Evolutionary conservation across 2,113 vertebrate species (phyloP), one percentile per base, ranked within the genome.

Genomic region (Nansenia antarctica): DNA sequence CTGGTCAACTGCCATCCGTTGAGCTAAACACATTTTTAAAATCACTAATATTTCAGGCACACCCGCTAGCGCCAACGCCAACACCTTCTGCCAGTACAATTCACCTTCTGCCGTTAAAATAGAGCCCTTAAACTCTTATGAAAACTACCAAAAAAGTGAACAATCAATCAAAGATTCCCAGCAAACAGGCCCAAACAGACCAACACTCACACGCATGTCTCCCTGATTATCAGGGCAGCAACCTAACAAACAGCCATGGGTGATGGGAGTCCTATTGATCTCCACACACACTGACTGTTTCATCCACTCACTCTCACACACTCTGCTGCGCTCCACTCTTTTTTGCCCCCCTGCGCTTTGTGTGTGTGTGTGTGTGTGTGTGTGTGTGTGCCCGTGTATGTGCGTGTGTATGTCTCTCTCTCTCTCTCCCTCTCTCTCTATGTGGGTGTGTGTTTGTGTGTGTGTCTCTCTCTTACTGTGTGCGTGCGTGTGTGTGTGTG

Each of bases 201-300:
- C 22, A 26, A 29, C 12, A 30, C 42, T 18, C 14, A n/a, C 14
- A 47, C 14, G 14, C n/a, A 22, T 9, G 32, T 34, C 59, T 62
- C 32, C 39, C 24, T 35, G 34, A 59, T 66, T 53, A 72, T 72
- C 62, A 58, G 70, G 57, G n/a, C 18, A 47, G 7, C 39, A 34
- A 26, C 30, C n/a, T 45, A 29, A 74, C 59, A 63, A 52, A 67
- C 57, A 47, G 9, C 52, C n/a, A n/a, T n/a, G n/a, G 52, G 53
- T 55, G 53, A 70, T 70, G 55, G 60, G 57, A 67, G 27, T 34
- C n/a, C 47, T 71, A 76, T 76, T 58, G 69, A 76, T 76, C 29
- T 18, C 18, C 14, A 22, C 20, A 15, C n/a, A 22, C 7, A 30
- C 65, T 37, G 14, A 14, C 29, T 65, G 39, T 22, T 15, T 15